Percentiles rank a stretch among this genome's conserved stretches.
phyloP scores from a whole-genome alignment of 2,888 invertebrate genomes.

The Poecilus cupreus region DNA sequence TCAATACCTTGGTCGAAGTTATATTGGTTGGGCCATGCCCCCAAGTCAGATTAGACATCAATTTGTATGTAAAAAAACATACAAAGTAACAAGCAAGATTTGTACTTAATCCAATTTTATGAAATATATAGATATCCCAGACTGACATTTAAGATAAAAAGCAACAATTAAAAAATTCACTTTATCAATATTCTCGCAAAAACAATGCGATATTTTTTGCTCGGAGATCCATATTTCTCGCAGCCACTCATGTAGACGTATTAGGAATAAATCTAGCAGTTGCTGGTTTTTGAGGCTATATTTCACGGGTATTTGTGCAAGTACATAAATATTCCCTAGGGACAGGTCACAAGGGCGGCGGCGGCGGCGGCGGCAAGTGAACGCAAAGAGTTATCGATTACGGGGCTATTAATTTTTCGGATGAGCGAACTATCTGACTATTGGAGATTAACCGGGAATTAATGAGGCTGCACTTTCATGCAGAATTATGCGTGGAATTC shows the following conservation, averaged over 20 bases:
- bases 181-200: no score
- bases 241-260: slow-evolving; percentile 17
- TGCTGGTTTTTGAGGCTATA: slow-evolving; percentile 32
- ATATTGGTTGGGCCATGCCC: no score
- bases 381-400: slow-evolving; percentile 34
- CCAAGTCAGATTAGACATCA: no score
- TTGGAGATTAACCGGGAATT: slow-evolving; percentile 36
- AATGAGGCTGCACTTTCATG: slow-evolving; percentile 37
- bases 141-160: no score
- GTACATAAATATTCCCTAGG: slow-evolving; percentile 45
- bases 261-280: slow-evolving; percentile 44
- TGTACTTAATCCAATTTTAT: no score
- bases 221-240: background rate
- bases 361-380: background rate
- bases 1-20: no score
- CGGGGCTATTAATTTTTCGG: slow-evolving; percentile 49
- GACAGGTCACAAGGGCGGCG: slow-evolving; percentile 34
- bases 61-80: no score
- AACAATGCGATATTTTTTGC: background rate
- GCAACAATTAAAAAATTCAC: no score
- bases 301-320: slow-evolving; percentile 48
- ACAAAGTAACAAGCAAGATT: no score
- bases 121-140: no score
- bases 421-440: slow-evolving; percentile 43
- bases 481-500: slow-evolving; percentile 19